These are phyloP conservation scores for Eristalis pertinax DNA, from an alignment of 2,888 invertebrate species.

Conservation along the genomic window DNA sequence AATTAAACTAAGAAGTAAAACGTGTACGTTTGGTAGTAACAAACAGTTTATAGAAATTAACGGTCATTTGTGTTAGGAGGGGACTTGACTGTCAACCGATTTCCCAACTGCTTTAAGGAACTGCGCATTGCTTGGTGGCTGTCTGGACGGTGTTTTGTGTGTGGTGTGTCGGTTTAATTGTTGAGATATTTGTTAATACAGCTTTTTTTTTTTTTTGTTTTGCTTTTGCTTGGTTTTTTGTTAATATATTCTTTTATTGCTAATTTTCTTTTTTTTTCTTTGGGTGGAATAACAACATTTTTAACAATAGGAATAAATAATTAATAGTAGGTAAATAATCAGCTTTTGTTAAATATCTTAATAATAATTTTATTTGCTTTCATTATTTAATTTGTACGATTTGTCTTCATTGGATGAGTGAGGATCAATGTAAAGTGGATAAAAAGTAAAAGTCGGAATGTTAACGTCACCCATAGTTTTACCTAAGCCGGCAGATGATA, in stretches of 20 bases:
- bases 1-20: slow-evolving; percentile 41
- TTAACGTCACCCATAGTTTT: slow-evolving; percentile 11
- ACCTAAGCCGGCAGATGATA: slow-evolving; percentile 35
- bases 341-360: slow-evolving; percentile 26
- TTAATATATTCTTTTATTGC: slow-evolving; percentile 18
- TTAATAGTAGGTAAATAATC: slow-evolving; percentile 45
- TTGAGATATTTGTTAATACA: slow-evolving; percentile 23
- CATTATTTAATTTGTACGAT: slow-evolving; percentile 51
- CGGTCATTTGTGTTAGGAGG: slow-evolving; percentile 22
- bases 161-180: neutral
- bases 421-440: slow-evolving; percentile 21
- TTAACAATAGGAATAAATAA: slow-evolving; percentile 54
- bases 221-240: neutral
- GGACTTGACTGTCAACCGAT: slow-evolving; percentile 22
- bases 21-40: slow-evolving; percentile 16
- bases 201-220: slow-evolving; percentile 17
- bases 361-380: slow-evolving; percentile 38
- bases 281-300: slow-evolving; percentile 43
- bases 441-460: slow-evolving; percentile 44
- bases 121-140: neutral
- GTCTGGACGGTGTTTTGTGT: neutral
- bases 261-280: slow-evolving; percentile 26
- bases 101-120: slow-evolving; percentile 68
- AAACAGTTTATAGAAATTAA: neutral
- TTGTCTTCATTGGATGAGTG: slow-evolving; percentile 24